Base-by-base conservation (phyloP, 2,888 invertebrate species). In the Oligia latruncula region DNA sequence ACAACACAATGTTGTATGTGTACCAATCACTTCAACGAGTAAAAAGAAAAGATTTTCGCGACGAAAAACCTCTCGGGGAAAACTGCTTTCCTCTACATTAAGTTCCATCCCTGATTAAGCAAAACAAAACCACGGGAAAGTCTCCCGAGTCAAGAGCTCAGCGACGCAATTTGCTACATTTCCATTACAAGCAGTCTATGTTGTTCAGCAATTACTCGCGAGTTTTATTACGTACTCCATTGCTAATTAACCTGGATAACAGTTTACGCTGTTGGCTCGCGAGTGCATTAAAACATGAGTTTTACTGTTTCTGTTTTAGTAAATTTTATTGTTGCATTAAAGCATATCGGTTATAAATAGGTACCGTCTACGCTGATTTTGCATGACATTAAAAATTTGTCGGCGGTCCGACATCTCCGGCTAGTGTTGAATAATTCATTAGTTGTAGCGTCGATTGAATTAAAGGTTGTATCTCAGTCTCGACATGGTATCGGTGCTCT, bases 391-490 rank as follows among this genome's bases (percentile, higher is more conserved):
- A 93, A 92, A 92, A 95, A 93, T 91, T 92, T 92, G 92, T 93
- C 91, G 87, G 90, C 88, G 84, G 87, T 87, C 87, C 84, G 85
- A 90, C 89, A 83, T 85, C 87, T 88, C 88, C 80, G 84, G 89
- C 89, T 83, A 77, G 83, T 86, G 90, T 92, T 96, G 95, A 95
- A 96, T 96, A 91, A 96, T 96, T 93, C 94, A 96, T 94, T 90
- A 90, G 90, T 90, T 92, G 91, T 90, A 90, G 87, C 88, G 87
- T 89, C 90, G 91, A 94, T 94, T 93, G 92, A 93, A 94, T 94
- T 94, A 94, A 93, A 93, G 91, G 91, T 91, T 92, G 92, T 92
- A 92, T 92, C 91, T 91, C 88, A 84, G 90, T 89, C 89, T 91
- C 90, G 90, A 93, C 91, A 91, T 89, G 90, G 89, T 93, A 93